These are phyloP conservation scores for Pharmacophagus antenor DNA, from an alignment of 2,888 invertebrate genomes.

Conservation along the genomic window DNA sequence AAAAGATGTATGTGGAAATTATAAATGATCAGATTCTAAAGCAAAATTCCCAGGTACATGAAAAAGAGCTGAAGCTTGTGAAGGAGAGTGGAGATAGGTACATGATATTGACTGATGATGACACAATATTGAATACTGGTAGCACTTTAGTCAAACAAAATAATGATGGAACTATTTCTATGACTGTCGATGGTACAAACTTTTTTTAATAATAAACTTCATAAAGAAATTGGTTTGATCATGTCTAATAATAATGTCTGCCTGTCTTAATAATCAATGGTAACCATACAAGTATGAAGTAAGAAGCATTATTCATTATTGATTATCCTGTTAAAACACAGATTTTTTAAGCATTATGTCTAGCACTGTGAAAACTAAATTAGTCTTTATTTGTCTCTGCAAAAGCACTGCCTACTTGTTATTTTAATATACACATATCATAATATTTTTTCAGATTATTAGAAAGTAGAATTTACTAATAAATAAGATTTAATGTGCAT, in stretches of 20 bases:
- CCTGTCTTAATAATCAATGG: neutral
- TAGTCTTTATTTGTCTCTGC: too few species aligned
- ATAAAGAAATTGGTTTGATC: neutral
- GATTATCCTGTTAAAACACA: too few species aligned
- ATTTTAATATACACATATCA: neutral
- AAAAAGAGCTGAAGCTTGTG: conserved; percentile 53
- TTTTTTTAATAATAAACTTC: neutral
- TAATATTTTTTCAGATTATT: neutral
- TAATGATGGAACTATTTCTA: conserved; percentile 68
- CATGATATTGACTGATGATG: conserved; percentile 54
- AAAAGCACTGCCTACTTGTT: too few species aligned
- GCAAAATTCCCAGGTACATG: conserved; percentile 47
- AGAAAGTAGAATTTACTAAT: neutral
- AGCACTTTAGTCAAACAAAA: conserved; percentile 63
- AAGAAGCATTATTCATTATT: neutral
- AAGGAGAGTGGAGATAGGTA: conserved; percentile 57
- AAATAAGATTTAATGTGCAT: neutral
- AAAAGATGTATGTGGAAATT: conserved; percentile 60
- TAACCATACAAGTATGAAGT: neutral
- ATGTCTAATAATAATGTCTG: neutral
- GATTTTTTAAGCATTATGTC: too few species aligned
- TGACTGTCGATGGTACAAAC: conserved; percentile 58
- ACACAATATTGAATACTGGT: conserved; percentile 39
- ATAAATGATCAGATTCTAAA: conserved; percentile 50
- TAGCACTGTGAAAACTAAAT: too few species aligned